Conservation (phyloP, 2,113 vertebrate species). For the Paraplagusia blochii region DNA sequence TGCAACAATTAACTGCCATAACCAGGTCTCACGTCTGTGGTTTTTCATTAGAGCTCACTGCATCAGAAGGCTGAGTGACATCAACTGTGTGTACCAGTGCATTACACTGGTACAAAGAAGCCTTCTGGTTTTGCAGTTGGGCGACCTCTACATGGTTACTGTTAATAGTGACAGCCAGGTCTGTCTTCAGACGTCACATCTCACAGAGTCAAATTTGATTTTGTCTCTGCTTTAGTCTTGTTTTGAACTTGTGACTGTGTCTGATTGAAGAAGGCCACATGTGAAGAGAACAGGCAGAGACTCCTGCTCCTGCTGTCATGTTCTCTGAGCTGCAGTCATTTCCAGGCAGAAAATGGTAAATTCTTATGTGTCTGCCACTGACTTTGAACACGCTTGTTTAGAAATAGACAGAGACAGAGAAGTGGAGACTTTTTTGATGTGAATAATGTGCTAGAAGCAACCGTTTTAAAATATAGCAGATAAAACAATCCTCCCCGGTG, state of each 20-base stretch:
- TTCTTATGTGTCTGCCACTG: conserved; percentile 11
- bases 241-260: conserved; percentile 42
- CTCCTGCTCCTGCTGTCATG: conserved; percentile 28
- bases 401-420: conserved; percentile 2
- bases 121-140: not conserved
- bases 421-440: too few relatives aligned
- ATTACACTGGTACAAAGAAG: conserved; percentile 16
- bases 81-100: conserved; percentile 16
- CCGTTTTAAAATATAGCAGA: too few relatives aligned
- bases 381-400: conserved; percentile 8
- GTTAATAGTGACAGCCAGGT: conserved; percentile 24
- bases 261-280: conserved; percentile 42
- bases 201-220: conserved; percentile 36
- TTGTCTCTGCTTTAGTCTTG: conserved; percentile 35
- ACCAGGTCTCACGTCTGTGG: conserved; percentile 12
- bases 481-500: too few relatives aligned
- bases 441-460: too few relatives aligned
- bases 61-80: conserved; percentile 15
- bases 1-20: conserved; percentile 21
- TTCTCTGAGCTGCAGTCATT: conserved; percentile 46
- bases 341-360: conserved; percentile 36
- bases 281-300: conserved; percentile 38
- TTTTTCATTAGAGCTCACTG: conserved; percentile 30
- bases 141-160: not conserved
- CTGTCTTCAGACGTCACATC: conserved; percentile 23